These are phyloP conservation scores for Ifrita kowaldi DNA, from an alignment of 2,113 vertebrate species.

Conservation along the genomic window DNA sequence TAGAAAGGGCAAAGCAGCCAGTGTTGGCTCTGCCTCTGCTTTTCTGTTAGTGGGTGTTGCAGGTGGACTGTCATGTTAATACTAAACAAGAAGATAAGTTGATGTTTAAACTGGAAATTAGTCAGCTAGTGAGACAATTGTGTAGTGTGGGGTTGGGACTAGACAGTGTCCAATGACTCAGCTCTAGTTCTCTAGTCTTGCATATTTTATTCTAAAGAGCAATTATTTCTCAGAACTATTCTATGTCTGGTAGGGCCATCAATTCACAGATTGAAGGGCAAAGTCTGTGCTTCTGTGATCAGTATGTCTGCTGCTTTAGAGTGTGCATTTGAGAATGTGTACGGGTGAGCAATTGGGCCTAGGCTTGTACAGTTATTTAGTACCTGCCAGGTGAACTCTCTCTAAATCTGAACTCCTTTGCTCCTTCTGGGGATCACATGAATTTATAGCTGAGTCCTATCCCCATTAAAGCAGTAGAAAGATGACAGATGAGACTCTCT, in stretches of 20 bases:
- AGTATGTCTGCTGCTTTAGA: neutral
- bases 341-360: neutral
- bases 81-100: neutral
- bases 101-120: neutral
- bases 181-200: neutral
- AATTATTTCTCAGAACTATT: neutral
- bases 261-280: neutral
- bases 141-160: accelerated
- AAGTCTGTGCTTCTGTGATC: neutral
- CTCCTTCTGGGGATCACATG: neutral
- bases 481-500: neutral
- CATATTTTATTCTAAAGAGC: neutral
- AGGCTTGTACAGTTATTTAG: neutral
- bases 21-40: neutral
- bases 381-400: neutral
- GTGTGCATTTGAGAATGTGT: neutral
- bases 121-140: neutral
- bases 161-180: neutral
- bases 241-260: neutral
- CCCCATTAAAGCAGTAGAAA: neutral
- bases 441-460: neutral
- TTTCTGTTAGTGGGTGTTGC: neutral
- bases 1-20: neutral
- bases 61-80: neutral
- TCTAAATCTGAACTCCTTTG: neutral